Evolutionary conservation across 2,113 vertebrate genomes (phyloP).

Genomic region (Entomyzon cyanotis): DNA sequence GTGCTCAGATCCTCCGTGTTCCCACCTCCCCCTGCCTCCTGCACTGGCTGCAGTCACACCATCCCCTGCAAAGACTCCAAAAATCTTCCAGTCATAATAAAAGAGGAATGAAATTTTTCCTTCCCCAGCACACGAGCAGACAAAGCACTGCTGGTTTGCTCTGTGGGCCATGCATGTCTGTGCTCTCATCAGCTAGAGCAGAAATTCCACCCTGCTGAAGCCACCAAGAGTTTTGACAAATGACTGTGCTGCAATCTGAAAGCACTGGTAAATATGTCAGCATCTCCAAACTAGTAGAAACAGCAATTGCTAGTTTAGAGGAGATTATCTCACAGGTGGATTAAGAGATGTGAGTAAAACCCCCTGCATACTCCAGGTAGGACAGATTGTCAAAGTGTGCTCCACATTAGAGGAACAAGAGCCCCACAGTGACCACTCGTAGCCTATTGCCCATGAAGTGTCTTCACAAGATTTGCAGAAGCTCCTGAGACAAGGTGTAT

Average conservation of each 20-base stretch:
- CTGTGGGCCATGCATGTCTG: neutral
- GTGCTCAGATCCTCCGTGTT: neutral
- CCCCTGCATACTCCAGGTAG: neutral
- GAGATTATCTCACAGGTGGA: neutral
- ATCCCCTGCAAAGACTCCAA: neutral
- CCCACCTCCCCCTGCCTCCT: neutral
- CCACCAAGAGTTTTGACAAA: neutral
- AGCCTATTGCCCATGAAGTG: neutral
- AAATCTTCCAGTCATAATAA: neutral
- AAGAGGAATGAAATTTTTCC: neutral
- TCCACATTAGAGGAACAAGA: neutral
- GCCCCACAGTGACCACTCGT: fast-evolving
- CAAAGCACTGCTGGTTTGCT: neutral
- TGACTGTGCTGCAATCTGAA: neutral
- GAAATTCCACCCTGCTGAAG: neutral
- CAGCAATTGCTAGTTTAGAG: neutral
- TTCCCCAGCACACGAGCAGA: neutral
- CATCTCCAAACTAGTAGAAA: neutral
- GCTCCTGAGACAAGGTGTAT: neutral
- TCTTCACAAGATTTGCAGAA: neutral
- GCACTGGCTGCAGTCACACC: neutral
- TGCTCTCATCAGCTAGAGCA: neutral
- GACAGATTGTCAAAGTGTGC: fast-evolving
- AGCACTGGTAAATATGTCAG: neutral
- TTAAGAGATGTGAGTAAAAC: neutral